Percentiles rank a stretch among this genome's conserved stretches.
Conservation (phyloP, 2,113 vertebrate genomes). For the Muscicapa adusta region DNA sequence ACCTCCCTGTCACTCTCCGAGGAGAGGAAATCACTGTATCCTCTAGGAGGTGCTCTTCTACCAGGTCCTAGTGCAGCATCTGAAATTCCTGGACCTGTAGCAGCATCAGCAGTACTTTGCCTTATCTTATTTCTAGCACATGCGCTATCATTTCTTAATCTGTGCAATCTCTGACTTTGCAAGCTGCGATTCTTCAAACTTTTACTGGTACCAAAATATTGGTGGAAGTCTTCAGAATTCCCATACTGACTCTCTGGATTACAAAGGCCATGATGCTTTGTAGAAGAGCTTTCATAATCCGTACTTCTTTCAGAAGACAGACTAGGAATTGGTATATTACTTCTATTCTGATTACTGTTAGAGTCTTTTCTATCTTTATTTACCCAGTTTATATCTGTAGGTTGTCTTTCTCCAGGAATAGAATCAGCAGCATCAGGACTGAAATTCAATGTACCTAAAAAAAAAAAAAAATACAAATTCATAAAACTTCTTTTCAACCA, state of each 20-base stretch:
- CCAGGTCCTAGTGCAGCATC: constrained; percentile 48
- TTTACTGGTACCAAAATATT: constrained; percentile 65
- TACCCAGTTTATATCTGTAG: constrained; percentile 70
- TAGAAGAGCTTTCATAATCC: constrained; percentile 59
- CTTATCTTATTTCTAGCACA: constrained; percentile 54
- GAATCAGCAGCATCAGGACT: constrained; percentile 76
- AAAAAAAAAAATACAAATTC: neutral
- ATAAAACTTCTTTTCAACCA: neutral
- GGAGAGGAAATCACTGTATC: constrained; percentile 64
- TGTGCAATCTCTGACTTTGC: constrained; percentile 77
- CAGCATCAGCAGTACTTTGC: constrained; percentile 54
- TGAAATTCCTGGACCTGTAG: constrained; percentile 4
- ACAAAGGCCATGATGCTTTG: constrained; percentile 54
- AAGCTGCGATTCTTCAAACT: constrained; percentile 69
- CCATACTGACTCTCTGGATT: constrained; percentile 63
- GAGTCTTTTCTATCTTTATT: constrained; percentile 73
- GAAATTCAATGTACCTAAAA: constrained; percentile 75
- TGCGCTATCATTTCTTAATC: constrained; percentile 69
- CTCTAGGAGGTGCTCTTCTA: constrained; percentile 63
- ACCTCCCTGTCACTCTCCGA: constrained; percentile 75
- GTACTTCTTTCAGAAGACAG: constrained; percentile 64
- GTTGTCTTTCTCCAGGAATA: constrained; percentile 69
- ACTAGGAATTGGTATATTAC: constrained; percentile 55
- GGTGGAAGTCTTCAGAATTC: constrained; percentile 64
- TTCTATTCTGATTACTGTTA: constrained; percentile 70